Conservation (phyloP, 2,113 vertebrate species). For the Alethe diademata region DNA sequence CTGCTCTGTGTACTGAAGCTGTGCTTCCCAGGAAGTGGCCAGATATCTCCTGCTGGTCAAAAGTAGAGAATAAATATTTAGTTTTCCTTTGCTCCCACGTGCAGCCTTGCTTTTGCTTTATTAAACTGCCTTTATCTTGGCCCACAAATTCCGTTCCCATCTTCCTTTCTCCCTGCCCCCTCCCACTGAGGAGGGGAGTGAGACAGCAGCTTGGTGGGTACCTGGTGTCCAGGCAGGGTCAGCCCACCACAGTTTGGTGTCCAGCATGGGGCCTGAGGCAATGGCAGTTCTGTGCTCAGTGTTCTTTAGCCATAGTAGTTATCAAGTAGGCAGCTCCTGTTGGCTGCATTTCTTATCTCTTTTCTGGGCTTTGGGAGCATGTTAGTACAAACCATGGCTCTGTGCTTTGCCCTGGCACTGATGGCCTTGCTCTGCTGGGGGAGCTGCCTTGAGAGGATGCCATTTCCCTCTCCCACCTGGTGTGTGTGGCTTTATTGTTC, state of each 20-base stretch:
- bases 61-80: not conserved
- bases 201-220: not conserved
- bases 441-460: not conserved
- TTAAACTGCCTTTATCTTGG: not conserved
- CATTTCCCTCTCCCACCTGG: not conserved
- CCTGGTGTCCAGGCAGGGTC: not conserved
- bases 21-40: not conserved
- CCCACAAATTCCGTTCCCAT: not conserved
- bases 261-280: fast-evolving
- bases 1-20: not conserved
- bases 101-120: not conserved
- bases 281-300: not conserved
- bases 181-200: not conserved
- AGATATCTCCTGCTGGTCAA: not conserved
- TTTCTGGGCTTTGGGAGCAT: not conserved
- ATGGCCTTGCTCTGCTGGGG: not conserved
- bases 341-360: not conserved
- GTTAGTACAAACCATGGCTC: not conserved
- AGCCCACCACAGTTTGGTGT: not conserved
- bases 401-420: not conserved
- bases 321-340: not conserved
- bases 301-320: not conserved
- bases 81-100: not conserved
- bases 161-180: not conserved
- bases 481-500: not conserved